Evolutionary conservation across 2,797 vertebrate genomes (phyloP).

Genomic region (Tympanoctomys barrerae): DNA sequence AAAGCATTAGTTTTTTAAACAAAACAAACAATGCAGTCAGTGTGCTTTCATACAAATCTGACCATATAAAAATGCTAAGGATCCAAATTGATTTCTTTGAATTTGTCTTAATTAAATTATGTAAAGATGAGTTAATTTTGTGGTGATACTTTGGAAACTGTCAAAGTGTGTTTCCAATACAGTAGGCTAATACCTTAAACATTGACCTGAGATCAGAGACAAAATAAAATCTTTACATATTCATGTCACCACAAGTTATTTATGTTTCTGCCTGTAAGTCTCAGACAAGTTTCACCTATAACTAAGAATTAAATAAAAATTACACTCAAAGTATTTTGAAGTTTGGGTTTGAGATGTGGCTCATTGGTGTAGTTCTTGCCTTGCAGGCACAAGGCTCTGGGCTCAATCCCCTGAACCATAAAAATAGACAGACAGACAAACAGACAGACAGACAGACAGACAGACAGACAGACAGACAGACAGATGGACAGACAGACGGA

Average conservation of each 20-base stretch:
- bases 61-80: background rate
- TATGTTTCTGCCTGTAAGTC: slow-evolving; percentile 71
- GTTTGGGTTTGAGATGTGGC: no score
- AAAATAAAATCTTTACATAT: slow-evolving; percentile 62
- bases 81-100: slow-evolving; percentile 58
- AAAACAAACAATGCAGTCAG: background rate
- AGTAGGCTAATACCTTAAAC: slow-evolving; percentile 56
- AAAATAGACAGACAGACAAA: no score
- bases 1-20: background rate
- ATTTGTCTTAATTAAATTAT: slow-evolving; percentile 55
- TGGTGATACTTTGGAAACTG: background rate
- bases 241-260: slow-evolving; percentile 71
- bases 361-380: no score
- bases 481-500: no score
- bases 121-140: slow-evolving; percentile 55
- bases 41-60: background rate
- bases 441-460: no score
- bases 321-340: slow-evolving; percentile 75
- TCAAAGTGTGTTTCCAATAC: slow-evolving; percentile 53
- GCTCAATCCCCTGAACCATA: no score
- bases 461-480: no score
- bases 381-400: no score
- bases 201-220: slow-evolving; percentile 70
- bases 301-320: slow-evolving; percentile 81
- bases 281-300: slow-evolving; percentile 76